These are phyloP conservation scores for Dromiciops gliroides DNA, from an alignment of 2,113 vertebrate genomes.

Conservation along the genomic window DNA sequence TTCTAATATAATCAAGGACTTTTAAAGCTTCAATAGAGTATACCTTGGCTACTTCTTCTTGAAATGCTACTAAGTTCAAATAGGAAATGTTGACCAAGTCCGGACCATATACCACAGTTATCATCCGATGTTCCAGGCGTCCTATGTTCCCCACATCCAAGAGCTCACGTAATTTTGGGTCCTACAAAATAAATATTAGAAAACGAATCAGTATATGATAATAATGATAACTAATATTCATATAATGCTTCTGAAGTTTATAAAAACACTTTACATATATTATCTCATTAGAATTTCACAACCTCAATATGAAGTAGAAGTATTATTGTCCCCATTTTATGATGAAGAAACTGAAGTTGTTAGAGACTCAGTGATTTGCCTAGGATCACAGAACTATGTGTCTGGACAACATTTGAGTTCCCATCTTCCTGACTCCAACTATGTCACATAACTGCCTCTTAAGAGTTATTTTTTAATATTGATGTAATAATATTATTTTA, in stretches of 20 bases:
- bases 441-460: neutral
- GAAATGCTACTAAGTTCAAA: conserved; percentile 96
- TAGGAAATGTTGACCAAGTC: conserved; percentile 97
- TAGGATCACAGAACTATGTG: neutral
- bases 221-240: neutral
- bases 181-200: conserved; percentile 80
- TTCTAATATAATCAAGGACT: neutral
- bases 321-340: neutral
- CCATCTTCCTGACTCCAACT: neutral
- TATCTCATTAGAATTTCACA: neutral
- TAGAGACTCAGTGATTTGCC: neutral
- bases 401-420: neutral
- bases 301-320: neutral
- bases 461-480: neutral
- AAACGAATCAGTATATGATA: conserved; percentile 15
- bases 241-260: neutral
- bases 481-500: neutral
- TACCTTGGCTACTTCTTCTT: conserved; percentile 98
- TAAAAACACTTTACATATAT: neutral
- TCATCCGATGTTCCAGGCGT: conserved; percentile 93
- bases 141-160: conserved; percentile 92
- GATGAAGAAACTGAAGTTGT: neutral
- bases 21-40: neutral
- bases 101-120: conserved; percentile 94
- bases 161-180: conserved; percentile 93